Percentiles rank a stretch among this genome's conserved stretches.
phyloP scores from a whole-genome alignment of 2,113 vertebrate species.

The Amphiprion ocellaris region DNA sequence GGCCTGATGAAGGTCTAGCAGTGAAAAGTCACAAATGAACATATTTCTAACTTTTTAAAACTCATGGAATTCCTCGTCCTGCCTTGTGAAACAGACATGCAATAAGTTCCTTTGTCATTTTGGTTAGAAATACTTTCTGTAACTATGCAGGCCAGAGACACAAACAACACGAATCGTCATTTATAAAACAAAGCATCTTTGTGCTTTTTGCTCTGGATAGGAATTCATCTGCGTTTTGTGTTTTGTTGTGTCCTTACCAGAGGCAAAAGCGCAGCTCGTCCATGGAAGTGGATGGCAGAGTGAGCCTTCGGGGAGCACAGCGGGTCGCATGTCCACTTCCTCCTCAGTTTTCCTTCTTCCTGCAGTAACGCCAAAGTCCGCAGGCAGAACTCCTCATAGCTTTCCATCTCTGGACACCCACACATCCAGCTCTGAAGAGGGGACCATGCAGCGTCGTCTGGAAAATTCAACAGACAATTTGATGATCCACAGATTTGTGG shows the following conservation, averaged over 20 bases:
- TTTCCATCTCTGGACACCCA: constrained; percentile 85
- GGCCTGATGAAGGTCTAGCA: no score
- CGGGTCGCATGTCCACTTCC: constrained; percentile 62
- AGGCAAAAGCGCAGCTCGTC: constrained; percentile 89
- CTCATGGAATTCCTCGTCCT: no score
- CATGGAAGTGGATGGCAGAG: constrained; percentile 89
- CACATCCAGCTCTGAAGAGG: constrained; percentile 53
- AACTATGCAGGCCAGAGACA: constrained; percentile 14
- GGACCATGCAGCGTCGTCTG: constrained; percentile 60
- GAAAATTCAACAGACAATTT: constrained; percentile 31
- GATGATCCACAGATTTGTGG: neutral
- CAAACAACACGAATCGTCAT: neutral
- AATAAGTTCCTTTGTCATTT: no score
- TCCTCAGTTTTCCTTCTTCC: constrained; percentile 68
- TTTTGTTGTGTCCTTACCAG: constrained; percentile 83
- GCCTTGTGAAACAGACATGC: no score
- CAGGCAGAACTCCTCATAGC: constrained; percentile 91
- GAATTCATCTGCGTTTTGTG: neutral
- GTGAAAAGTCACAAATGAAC: no score
- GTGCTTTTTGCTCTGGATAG: neutral
- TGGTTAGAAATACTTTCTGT: constrained; percentile 7
- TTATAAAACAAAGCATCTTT: no score
- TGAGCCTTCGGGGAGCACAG: constrained; percentile 59
- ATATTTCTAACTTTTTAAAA: no score
- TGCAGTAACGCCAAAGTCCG: constrained; percentile 86